These are phyloP conservation scores for Dreissena rostriformis DNA, from an alignment of 1,140 invertebrate genomes.

Conservation along the genomic window DNA sequence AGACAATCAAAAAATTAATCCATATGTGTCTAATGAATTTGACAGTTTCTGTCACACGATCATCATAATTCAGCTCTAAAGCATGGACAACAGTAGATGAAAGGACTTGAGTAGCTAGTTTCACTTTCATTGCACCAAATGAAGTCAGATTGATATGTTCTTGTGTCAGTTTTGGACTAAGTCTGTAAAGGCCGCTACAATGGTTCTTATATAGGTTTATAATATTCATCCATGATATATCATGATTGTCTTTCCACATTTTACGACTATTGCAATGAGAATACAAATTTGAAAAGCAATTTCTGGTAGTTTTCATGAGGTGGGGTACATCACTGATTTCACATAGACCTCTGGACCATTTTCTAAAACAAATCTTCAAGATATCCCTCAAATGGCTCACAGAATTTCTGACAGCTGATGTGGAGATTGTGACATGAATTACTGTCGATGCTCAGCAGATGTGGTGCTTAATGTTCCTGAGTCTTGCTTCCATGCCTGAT, in stretches of 20 bases:
- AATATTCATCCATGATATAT: conserved; percentile 58
- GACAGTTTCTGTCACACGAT: conserved; percentile 22
- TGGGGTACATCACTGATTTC: conserved; percentile 1
- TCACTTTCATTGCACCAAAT: too few species aligned
- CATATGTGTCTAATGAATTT: conserved; percentile 53
- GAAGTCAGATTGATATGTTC: conserved; percentile 37
- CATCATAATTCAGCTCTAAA: conserved; percentile 11
- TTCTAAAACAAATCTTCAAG: too few species aligned
- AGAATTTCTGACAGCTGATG: too few species aligned
- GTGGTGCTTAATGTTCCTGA: too few species aligned
- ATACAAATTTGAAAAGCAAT: conserved; percentile 27
- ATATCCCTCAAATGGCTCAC: too few species aligned
- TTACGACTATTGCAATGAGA: too few species aligned
- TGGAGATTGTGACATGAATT: too few species aligned
- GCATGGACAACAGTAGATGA: conserved; percentile 38
- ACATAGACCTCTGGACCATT: not conserved
- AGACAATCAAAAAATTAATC: conserved; percentile 50
- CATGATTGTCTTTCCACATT: conserved; percentile 41
- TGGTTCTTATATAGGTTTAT: conserved; percentile 56
- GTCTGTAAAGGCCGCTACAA: conserved; percentile 39
- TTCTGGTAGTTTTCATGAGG: conserved; percentile 8
- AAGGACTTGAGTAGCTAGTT: conserved; percentile 48
- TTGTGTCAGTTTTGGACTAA: conserved; percentile 42
- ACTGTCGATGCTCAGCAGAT: too few species aligned
- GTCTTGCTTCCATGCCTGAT: too few species aligned